phyloP scores from a whole-genome alignment of 64 coral and sea anemone species.

The Porites lutea region DNA sequence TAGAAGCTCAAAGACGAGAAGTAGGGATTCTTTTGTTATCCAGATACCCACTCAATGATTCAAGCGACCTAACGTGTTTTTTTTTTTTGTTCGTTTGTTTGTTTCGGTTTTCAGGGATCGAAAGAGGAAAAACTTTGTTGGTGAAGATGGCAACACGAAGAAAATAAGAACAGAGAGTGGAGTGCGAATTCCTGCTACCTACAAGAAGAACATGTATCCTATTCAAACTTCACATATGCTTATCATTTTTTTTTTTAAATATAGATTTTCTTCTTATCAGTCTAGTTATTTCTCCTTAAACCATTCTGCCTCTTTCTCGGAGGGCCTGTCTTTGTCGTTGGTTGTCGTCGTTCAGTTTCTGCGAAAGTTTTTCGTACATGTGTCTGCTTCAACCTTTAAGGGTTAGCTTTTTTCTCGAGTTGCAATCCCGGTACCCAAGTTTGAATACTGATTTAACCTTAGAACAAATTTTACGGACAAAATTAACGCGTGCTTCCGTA shows the following conservation, averaged over 20 bases:
- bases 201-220: slow-evolving; percentile 96
- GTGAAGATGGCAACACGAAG: slow-evolving; percentile 79
- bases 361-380: too few relatives aligned
- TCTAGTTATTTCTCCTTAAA: too few relatives aligned
- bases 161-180: slow-evolving; percentile 97
- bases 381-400: too few relatives aligned
- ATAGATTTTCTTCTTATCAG: neutral
- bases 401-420: too few relatives aligned
- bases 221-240: neutral
- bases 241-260: neutral
- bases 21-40: neutral
- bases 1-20: too few relatives aligned
- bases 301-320: too few relatives aligned
- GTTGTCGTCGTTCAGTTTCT: too few relatives aligned
- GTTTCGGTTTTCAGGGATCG: slow-evolving; percentile 80
- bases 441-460: too few relatives aligned
- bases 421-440: too few relatives aligned
- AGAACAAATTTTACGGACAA: too few relatives aligned
- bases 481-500: too few relatives aligned
- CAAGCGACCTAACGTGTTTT: neutral
- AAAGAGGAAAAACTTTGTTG: slow-evolving; percentile 91
- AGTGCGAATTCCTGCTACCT: slow-evolving; percentile 85
- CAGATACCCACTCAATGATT: neutral
- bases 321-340: too few relatives aligned
- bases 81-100: neutral